Percentiles rank a stretch among this genome's conserved stretches.
Conservation (phyloP, 92 coral and sea anemone species). For the Porites divaricata region DNA sequence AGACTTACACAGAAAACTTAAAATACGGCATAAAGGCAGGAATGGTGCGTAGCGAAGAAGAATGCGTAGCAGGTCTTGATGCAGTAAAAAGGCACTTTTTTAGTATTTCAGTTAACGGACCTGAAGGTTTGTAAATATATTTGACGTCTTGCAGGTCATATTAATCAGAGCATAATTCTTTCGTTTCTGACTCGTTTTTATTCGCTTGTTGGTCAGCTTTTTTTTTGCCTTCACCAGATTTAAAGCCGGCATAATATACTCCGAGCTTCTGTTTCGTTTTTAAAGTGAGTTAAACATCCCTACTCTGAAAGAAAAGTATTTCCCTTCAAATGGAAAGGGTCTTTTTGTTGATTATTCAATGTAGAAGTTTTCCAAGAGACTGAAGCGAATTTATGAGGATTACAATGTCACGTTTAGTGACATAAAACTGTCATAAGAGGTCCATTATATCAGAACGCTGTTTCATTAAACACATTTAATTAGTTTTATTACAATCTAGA, state of each 20-base stretch:
- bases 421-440: background rate
- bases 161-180: background rate
- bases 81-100: slow-evolving; percentile 44
- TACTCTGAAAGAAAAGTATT: background rate
- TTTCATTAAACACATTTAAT: slow-evolving; percentile 2
- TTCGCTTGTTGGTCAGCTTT: background rate
- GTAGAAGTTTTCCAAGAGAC: background rate
- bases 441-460: background rate
- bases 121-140: slow-evolving; percentile 37
- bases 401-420: slow-evolving; percentile 18
- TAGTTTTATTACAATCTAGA: background rate
- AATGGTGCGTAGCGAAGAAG: slow-evolving; percentile 73
- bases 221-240: background rate
- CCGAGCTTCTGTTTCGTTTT: background rate
- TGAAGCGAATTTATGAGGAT: slow-evolving; percentile 24
- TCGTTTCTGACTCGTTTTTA: slow-evolving; percentile 3
- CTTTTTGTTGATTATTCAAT: slow-evolving; percentile 20
- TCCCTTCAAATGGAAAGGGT: background rate
- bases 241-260: background rate
- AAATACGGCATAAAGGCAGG: slow-evolving; percentile 66
- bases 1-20: slow-evolving; percentile 64
- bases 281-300: background rate
- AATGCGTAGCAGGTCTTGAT: slow-evolving; percentile 67
- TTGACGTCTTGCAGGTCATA: too few relatives aligned
- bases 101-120: slow-evolving; percentile 46